Evolutionary conservation across 2,888 invertebrate species (phyloP), one percentile per base, ranked within the genome.

Genomic region (Phania funesta): DNA sequence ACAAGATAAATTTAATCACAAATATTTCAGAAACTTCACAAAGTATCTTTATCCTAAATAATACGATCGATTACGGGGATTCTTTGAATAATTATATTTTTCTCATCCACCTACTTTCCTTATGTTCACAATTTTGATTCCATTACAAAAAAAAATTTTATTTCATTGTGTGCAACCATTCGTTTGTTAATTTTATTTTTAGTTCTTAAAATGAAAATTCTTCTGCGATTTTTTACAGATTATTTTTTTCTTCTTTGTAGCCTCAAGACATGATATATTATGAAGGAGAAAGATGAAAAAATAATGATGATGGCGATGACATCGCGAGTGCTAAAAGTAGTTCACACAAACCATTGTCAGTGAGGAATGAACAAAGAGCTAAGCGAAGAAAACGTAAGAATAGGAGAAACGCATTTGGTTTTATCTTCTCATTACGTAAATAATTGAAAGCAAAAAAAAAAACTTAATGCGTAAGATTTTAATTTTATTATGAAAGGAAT

Each of bases 381-480:
- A 18, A 50, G 26, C 26, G 48, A 16, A 22, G 18, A 26, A 32
- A 48, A 75, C 11, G 29, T 26, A 56, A 38, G 38, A 41, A 16
- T 3, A 52, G 11, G 46, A 29, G 32, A 68, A 73, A 44, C 18
- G 64, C 64, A 65, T 46, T 54, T 20, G 22, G 54, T 32, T 73
- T 52, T 54, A 35, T 60, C 24, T 26, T 54, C 62, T 41, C 22
- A 35, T 35, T 35, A 76, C 44, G 32, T 58, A 65, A 78, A 71
- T 73, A 78, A 78, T 67, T 71, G 71, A 65, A 71, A n/a, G n/a
- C n/a, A n/a, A n/a, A n/a, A n/a, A n/a, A n/a, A 78, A 78, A 44
- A 65, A 20, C 24, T 50, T 41, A 67, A 73, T 35, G 71, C 50
- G 50, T 73, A 65, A 52, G 65, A 65, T 73, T 79, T 78, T 52